phyloP scores from a whole-genome alignment of 2,113 vertebrate species.

The Lepisosteus oculatus region DNA sequence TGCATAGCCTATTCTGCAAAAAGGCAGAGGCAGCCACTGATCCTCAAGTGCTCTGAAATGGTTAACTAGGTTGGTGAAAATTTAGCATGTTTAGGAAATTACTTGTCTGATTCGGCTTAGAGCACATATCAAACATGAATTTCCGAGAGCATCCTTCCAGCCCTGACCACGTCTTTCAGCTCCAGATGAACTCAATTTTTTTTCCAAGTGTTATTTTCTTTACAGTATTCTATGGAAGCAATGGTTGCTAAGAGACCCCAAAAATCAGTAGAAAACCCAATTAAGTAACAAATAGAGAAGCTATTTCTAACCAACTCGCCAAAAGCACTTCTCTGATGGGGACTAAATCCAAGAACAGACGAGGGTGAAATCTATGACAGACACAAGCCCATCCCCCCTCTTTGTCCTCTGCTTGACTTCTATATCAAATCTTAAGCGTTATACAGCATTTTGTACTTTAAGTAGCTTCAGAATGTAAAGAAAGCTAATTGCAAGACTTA shows the following conservation, averaged over 20 bases:
- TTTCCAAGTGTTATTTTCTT: slow-evolving; percentile 31
- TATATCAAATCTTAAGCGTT: slow-evolving; percentile 20
- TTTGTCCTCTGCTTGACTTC: slow-evolving; percentile 45
- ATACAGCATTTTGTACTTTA: slow-evolving; percentile 44
- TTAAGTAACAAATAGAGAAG: slow-evolving; percentile 23
- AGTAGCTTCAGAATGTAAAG: slow-evolving; percentile 46
- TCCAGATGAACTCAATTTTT: slow-evolving; percentile 34
- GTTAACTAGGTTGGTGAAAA: background rate
- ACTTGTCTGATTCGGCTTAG: background rate
- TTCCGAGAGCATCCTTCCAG: slow-evolving; percentile 3
- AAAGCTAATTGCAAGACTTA: slow-evolving; percentile 48
- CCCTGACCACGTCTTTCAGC: slow-evolving; percentile 22
- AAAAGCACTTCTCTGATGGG: slow-evolving; percentile 24
- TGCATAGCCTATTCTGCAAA: too few relatives aligned
- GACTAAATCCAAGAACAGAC: slow-evolving; percentile 49
- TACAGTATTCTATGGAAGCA: slow-evolving; percentile 32
- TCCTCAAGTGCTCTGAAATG: too few relatives aligned
- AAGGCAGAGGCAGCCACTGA: too few relatives aligned
- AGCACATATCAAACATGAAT: background rate
- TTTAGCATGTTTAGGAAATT: slow-evolving; percentile 3
- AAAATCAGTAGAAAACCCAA: slow-evolving; percentile 29
- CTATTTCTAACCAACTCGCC: slow-evolving; percentile 40
- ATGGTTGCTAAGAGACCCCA: slow-evolving; percentile 41
- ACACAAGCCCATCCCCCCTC: slow-evolving; percentile 12
- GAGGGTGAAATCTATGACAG: slow-evolving; percentile 32